These are phyloP conservation scores for Lepilemur septentrionalis DNA, from an alignment of 2,797 vertebrate genomes.

Conservation along the genomic window DNA sequence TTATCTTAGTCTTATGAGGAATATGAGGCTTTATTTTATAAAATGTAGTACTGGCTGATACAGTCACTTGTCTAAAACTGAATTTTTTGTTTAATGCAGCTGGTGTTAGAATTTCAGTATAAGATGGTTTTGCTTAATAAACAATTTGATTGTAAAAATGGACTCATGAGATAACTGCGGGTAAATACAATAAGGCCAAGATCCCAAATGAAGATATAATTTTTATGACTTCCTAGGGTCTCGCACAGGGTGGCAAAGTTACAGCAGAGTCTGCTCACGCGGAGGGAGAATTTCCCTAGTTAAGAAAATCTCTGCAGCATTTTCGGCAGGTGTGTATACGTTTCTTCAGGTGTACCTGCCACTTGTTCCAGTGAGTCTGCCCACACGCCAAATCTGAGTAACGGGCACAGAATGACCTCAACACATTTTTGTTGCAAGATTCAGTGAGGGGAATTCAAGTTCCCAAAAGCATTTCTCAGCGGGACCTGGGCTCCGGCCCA, in stretches of 20 bases:
- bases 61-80: not conserved
- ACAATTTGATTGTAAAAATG: not conserved
- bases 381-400: not conserved
- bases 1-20: not conserved
- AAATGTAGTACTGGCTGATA: not conserved
- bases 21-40: not conserved
- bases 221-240: not conserved
- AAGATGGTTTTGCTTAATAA: not conserved
- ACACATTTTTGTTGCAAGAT: not conserved
- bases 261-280: fast-evolving
- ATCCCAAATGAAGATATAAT: not conserved
- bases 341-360: not conserved
- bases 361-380: not conserved
- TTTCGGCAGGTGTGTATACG: too few relatives aligned
- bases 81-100: not conserved
- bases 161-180: too few relatives aligned
- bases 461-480: not conserved
- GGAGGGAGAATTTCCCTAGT: not conserved
- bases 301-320: too few relatives aligned
- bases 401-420: not conserved
- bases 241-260: too few relatives aligned
- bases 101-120: not conserved
- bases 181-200: not conserved
- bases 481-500: not conserved
- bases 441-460: not conserved